Conservation (phyloP, 2,888 invertebrate species). For the Nomada ferruginata region DNA sequence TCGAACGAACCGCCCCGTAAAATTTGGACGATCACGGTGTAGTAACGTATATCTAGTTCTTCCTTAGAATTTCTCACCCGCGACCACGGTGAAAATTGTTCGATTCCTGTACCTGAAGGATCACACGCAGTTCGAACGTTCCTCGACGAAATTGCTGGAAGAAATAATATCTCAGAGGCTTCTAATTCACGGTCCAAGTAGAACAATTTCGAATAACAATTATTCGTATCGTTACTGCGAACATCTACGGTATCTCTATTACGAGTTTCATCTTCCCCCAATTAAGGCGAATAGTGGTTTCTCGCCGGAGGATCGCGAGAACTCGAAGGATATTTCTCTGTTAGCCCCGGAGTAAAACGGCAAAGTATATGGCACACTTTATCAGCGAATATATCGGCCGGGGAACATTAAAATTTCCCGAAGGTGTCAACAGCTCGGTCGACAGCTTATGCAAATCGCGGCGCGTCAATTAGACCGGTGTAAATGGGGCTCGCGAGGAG, state of each 20-base stretch:
- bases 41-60: constrained; percentile 14
- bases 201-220: neutral
- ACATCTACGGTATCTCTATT: no score
- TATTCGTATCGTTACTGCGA: neutral
- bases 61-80: neutral
- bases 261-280: no score
- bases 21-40: constrained; percentile 57
- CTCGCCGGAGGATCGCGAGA: no score
- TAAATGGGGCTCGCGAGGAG: neutral
- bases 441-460: constrained; percentile 63
- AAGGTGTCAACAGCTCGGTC: constrained; percentile 58
- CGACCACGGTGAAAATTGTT: no score
- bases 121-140: no score
- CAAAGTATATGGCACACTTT: constrained; percentile 34
- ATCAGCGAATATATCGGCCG: constrained; percentile 31
- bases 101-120: no score
- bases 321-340: constrained; percentile 20
- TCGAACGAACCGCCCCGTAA: constrained; percentile 33
- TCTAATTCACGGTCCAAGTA: neutral
- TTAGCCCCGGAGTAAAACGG: constrained; percentile 38
- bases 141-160: no score
- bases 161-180: neutral
- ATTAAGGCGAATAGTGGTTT: no score
- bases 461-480: constrained; percentile 51
- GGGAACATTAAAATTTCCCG: constrained; percentile 57